Percentiles rank a stretch among this genome's conserved stretches.
Conservation (phyloP, 2,888 invertebrate species). For the Drosophila pseudotakahashii region DNA sequence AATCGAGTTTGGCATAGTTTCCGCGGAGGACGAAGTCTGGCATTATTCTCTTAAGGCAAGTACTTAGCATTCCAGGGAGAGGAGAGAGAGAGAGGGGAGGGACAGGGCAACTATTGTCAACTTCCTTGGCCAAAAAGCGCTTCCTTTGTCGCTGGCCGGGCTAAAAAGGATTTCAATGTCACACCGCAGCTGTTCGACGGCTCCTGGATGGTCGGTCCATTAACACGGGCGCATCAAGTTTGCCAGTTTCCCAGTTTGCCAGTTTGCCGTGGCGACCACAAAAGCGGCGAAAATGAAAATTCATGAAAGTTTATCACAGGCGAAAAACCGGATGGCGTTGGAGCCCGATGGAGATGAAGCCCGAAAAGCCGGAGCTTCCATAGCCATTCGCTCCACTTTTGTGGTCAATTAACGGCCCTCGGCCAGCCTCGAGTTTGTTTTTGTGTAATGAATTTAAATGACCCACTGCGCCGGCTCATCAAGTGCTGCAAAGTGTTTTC, state of each 20-base stretch:
- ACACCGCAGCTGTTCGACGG: slow-evolving; percentile 47
- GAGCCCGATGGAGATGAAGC: slow-evolving; percentile 14
- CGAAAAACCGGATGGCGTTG: slow-evolving; percentile 2
- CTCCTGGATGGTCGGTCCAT: slow-evolving; percentile 45
- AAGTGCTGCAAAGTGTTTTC: slow-evolving; percentile 51
- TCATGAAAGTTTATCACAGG: slow-evolving; percentile 57
- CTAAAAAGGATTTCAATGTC: slow-evolving; percentile 77
- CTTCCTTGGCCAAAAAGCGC: slow-evolving; percentile 38
- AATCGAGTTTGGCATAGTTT: slow-evolving; percentile 49
- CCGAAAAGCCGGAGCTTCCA: neutral
- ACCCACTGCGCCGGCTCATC: slow-evolving; percentile 51
- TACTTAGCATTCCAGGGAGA: slow-evolving; percentile 46
- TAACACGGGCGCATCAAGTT: slow-evolving; percentile 58
- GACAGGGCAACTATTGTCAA: slow-evolving; percentile 54
- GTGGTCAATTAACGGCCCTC: slow-evolving; percentile 74
- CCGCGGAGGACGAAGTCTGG: slow-evolving; percentile 2
- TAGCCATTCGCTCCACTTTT: slow-evolving; percentile 55
- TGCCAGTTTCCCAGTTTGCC: slow-evolving; percentile 48
- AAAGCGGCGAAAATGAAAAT: slow-evolving; percentile 67
- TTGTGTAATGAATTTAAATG: slow-evolving; percentile 76
- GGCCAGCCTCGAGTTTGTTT: slow-evolving; percentile 57
- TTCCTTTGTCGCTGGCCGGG: slow-evolving; percentile 37
- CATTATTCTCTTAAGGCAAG: slow-evolving; percentile 47
- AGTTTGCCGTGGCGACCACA: slow-evolving; percentile 59
- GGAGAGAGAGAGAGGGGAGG: neutral